Evolutionary conservation across 2,888 invertebrate species (phyloP).

Genomic region (Zeuzera pyrina): DNA sequence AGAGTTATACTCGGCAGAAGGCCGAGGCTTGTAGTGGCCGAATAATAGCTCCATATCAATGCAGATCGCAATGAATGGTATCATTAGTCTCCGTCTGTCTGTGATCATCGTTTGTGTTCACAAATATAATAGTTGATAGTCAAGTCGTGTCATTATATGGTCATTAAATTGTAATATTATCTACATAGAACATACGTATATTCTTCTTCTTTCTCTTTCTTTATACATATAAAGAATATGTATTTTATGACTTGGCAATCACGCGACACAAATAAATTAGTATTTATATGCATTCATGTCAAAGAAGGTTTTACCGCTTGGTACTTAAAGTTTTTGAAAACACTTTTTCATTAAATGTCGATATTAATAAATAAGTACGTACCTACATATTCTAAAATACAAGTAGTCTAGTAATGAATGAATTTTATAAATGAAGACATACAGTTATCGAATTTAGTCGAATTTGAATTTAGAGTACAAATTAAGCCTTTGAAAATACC

Average conservation of each 20-base stretch:
- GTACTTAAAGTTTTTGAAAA: no score
- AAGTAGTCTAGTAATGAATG: no score
- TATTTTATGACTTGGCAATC: not conserved
- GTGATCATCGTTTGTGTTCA: slow-evolving; percentile 44
- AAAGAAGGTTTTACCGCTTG: no score
- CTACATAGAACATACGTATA: not conserved
- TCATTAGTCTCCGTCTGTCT: slow-evolving; percentile 46
- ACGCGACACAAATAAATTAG: not conserved
- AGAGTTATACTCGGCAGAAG: slow-evolving; percentile 19
- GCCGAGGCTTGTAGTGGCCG: slow-evolving; percentile 24
- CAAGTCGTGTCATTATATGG: not conserved
- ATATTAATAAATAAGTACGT: no score
- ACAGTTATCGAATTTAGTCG: no score
- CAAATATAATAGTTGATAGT: slow-evolving; percentile 9
- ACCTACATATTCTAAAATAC: no score
- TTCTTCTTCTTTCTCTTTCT: slow-evolving; percentile 23
- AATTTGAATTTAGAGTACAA: no score
- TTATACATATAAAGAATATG: no score
- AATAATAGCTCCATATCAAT: slow-evolving; percentile 52
- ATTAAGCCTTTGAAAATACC: no score
- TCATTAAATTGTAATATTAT: not conserved
- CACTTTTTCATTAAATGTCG: no score
- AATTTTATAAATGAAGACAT: no score
- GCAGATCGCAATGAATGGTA: slow-evolving; percentile 60
- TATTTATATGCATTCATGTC: not conserved